phyloP scores from a whole-genome alignment of 2,113 vertebrate genomes.

The Vombatus ursinus region DNA sequence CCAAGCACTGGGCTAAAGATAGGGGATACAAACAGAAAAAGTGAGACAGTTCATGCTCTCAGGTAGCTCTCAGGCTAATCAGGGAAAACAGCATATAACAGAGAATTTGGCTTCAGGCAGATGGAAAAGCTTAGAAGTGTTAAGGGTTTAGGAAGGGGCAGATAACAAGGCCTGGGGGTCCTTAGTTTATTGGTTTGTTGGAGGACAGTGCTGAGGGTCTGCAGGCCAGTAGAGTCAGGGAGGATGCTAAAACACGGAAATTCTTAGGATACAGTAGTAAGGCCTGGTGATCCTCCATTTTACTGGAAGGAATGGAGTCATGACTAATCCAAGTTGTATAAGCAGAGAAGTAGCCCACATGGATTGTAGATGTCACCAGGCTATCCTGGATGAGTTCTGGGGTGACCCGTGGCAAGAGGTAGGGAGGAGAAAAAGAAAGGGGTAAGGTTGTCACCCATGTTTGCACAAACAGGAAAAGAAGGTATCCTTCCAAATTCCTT shows the following conservation, averaged over 20 bases:
- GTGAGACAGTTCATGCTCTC: background rate
- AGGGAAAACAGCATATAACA: background rate
- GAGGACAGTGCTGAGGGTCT: background rate
- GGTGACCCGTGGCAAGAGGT: background rate
- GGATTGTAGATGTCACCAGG: background rate
- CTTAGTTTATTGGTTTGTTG: background rate
- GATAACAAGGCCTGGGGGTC: background rate
- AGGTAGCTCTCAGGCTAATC: background rate
- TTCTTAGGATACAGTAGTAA: background rate
- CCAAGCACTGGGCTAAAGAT: background rate
- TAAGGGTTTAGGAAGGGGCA: background rate
- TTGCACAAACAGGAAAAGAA: background rate
- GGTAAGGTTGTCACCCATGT: background rate
- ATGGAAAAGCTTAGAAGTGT: background rate
- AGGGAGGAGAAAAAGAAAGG: background rate
- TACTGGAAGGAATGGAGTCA: background rate
- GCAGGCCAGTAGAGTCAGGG: background rate
- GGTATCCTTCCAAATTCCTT: background rate
- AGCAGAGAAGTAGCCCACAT: background rate
- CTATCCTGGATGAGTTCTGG: background rate
- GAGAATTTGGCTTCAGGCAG: background rate
- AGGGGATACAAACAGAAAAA: background rate
- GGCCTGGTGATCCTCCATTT: background rate
- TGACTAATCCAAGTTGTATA: background rate
- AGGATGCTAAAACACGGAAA: background rate